Conservation (phyloP, 2,113 vertebrate genomes). For the Glareola pratincola region DNA sequence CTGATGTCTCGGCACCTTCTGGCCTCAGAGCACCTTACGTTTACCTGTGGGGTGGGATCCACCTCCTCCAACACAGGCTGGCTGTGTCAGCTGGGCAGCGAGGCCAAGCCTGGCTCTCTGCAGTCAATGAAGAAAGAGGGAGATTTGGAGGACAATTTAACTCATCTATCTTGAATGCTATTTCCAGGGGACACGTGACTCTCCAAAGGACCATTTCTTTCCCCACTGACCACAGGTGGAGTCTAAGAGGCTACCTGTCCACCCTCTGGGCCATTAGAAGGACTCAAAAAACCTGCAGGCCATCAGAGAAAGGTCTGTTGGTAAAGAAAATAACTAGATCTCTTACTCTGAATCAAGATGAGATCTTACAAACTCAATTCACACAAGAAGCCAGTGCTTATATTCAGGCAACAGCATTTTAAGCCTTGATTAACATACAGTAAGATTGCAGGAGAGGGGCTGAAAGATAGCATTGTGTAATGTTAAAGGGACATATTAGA, state of each 20-base stretch:
- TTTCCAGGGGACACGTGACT: not conserved
- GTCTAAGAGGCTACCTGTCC: not conserved
- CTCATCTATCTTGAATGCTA: not conserved
- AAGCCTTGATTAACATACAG: not conserved
- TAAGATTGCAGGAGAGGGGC: not conserved
- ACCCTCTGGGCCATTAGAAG: not conserved
- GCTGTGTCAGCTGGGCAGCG: not conserved
- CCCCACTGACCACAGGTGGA: not conserved
- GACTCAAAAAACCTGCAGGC: not conserved
- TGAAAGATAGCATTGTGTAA: not conserved
- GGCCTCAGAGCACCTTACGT: not conserved
- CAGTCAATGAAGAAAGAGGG: not conserved
- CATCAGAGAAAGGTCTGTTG: not conserved
- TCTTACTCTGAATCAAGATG: not conserved
- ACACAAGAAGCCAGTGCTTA: not conserved
- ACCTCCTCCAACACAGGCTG: fast-evolving
- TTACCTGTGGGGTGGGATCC: not conserved
- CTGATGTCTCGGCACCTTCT: not conserved
- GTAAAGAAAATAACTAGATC: not conserved
- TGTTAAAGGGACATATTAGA: not conserved
- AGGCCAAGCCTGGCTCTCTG: not conserved
- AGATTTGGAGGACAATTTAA: not conserved
- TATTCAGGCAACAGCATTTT: not conserved
- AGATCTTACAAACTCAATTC: not conserved
- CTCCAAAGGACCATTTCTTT: not conserved